Conservation (phyloP, 2,113 vertebrate species). For the Phylloscopus trochilus region DNA sequence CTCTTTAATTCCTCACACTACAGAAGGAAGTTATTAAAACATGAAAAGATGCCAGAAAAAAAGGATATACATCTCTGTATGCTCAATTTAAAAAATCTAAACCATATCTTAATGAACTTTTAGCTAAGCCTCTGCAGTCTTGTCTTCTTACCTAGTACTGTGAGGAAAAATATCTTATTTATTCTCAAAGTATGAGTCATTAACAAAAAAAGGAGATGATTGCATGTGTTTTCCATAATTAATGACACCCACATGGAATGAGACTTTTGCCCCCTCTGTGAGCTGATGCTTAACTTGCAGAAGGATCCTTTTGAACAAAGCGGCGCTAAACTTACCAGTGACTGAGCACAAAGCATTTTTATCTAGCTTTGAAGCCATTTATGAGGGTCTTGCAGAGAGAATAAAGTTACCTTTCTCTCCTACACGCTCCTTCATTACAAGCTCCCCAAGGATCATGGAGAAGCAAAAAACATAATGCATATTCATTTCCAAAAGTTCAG, state of each 20-base stretch:
- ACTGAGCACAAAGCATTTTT: slow-evolving; percentile 23
- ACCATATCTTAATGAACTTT: neutral
- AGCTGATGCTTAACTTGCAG: slow-evolving; percentile 11
- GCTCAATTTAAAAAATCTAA: neutral
- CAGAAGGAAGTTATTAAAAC: neutral
- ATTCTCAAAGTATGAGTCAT: neutral
- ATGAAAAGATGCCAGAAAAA: neutral
- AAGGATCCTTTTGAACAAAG: slow-evolving; percentile 24
- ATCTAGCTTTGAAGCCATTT: slow-evolving; percentile 12
- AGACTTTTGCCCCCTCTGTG: neutral
- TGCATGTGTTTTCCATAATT: neutral
- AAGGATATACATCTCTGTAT: neutral
- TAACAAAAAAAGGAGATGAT: neutral
- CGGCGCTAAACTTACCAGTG: neutral
- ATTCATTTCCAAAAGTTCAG: neutral
- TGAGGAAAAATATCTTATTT: slow-evolving; percentile 10
- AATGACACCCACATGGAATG: neutral
- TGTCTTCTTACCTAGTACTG: neutral
- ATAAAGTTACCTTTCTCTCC: slow-evolving; percentile 17
- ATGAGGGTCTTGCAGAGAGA: neutral
- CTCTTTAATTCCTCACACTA: neutral
- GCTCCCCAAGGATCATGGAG: neutral
- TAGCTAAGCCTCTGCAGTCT: neutral
- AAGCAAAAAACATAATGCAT: slow-evolving; percentile 18
- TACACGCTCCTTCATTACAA: neutral